Evolutionary conservation across 37 sponge, comb jelly and placozoan genomes (phyloP), one percentile per base, ranked within the genome.

Genomic region (Bolinopsis microptera): DNA sequence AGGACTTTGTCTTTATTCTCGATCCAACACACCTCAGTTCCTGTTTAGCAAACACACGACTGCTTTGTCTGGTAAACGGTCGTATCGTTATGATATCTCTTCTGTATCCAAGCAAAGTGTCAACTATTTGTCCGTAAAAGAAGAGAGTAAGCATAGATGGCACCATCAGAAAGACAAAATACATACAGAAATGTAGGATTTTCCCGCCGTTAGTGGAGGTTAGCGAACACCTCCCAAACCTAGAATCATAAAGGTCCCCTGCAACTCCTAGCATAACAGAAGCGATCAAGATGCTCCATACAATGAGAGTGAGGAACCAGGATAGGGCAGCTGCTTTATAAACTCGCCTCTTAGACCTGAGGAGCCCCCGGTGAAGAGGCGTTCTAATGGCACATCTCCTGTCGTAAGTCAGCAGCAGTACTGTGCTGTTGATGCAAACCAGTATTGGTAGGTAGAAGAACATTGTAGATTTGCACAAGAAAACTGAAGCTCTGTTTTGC

Each of bases 111-210:
- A n/a, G 31, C 26, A 72, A n/a, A 24, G 75, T 21, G 31, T 30
- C n/a, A n/a, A 72, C 75, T 23, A 72, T 72, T 21, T 72, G 75
- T 30, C 31, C 75, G 75, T 72, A 72, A n/a, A 72, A 72, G 31
- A 72, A n/a, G 18, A 72, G 75, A 8, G 75, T 72, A 21, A 72
- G 18, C 13, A 72, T 8, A 3, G 75, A n/a, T 5, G 75, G 75
- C 31, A 72, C 31, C 75, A 72, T 72, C 31, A 72, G 75, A 5
- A 72, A 21, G 26, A 72, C 3, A 21, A 72, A 28, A 28, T 72
- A 72, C n/a, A 5, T 72, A 28, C 26, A 72, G 18, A 72, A 72
- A n/a, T 72, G 75, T n/a, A 72, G 31, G 13, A 72, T 72, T n/a
- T 21, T 2, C 3, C 75, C 75, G 5, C 75, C 75, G 26, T n/a